Conservation (phyloP, 92 coral and sea anemone species). For the Montipora capitata region DNA sequence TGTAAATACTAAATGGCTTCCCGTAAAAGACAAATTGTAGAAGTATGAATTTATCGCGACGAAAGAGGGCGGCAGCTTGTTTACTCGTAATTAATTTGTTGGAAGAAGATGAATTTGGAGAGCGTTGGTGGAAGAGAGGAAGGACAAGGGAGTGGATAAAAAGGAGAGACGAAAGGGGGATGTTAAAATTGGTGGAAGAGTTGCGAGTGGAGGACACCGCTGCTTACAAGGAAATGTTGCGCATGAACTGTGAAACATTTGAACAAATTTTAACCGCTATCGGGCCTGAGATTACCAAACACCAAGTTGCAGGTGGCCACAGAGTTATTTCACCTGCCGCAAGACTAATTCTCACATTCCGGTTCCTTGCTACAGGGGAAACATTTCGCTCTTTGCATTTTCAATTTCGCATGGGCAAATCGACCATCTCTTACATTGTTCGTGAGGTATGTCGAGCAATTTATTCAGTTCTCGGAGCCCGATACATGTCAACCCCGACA, state of each 20-base stretch:
- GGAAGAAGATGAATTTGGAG: neutral
- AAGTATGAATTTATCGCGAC: neutral
- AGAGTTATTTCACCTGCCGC: constrained; percentile 40
- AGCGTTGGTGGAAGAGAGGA: neutral
- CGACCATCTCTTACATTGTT: constrained; percentile 43
- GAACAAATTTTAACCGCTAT: constrained; percentile 6
- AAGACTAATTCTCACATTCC: constrained; percentile 42
- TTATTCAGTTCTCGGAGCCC: constrained; percentile 17
- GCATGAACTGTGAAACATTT: constrained; percentile 41
- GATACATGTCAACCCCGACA: constrained; percentile 10
- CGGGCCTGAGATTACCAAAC: constrained; percentile 18
- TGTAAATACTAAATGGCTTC: constrained; percentile 13
- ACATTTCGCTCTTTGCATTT: constrained; percentile 34
- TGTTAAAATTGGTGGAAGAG: constrained; percentile 6
- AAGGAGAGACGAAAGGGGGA: constrained; percentile 22
- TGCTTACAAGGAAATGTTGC: constrained; percentile 42
- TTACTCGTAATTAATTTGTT: neutral
- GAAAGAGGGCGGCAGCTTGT: constrained; percentile 7
- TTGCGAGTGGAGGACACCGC: constrained; percentile 38
- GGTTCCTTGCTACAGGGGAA: constrained; percentile 67
- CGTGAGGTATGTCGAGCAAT: constrained; percentile 43
- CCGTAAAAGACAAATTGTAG: constrained; percentile 2
- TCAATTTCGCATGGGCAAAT: constrained; percentile 44
- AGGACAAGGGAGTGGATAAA: constrained; percentile 36
- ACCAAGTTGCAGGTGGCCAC: constrained; percentile 38